Evolutionary conservation across 2,888 invertebrate species (phyloP).

Genomic region (Barypeithes pellucidus): DNA sequence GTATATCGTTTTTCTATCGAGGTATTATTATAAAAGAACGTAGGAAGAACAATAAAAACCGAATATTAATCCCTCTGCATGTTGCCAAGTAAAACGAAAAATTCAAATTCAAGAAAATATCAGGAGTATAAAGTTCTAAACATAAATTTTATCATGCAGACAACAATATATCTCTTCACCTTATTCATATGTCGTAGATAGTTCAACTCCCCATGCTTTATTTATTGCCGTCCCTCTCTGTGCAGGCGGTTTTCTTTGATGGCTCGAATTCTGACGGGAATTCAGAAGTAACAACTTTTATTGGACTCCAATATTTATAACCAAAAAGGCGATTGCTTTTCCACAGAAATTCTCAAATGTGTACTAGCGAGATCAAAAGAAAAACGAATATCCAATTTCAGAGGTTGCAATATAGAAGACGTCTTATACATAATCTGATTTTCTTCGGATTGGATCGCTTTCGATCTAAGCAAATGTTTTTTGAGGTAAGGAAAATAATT

Average conservation of each 20-base stretch:
- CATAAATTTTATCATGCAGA: background rate
- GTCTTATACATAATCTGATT: slow-evolving; percentile 55
- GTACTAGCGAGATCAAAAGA: slow-evolving; percentile 54
- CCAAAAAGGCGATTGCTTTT: slow-evolving; percentile 58
- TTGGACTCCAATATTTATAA: slow-evolving; percentile 71
- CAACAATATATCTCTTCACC: background rate
- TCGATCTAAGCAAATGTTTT: slow-evolving; percentile 53
- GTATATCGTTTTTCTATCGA: too few species aligned
- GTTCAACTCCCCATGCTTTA: slow-evolving; percentile 54
- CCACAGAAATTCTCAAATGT: slow-evolving; percentile 54
- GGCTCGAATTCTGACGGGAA: slow-evolving; percentile 65
- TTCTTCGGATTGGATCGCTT: slow-evolving; percentile 48
- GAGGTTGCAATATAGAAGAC: slow-evolving; percentile 52
- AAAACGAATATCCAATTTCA: slow-evolving; percentile 55
- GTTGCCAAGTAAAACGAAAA: too few species aligned
- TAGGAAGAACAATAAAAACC: too few species aligned
- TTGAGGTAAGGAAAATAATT: slow-evolving; percentile 27
- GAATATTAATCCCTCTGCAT: too few species aligned
- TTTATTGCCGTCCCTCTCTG: slow-evolving; percentile 64
- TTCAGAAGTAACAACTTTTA: slow-evolving; percentile 70
- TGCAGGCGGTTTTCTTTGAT: slow-evolving; percentile 65
- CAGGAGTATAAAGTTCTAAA: background rate
- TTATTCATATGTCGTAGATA: slow-evolving; percentile 24
- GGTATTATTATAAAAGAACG: too few species aligned
- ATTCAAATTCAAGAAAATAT: too few species aligned